Percentiles rank a stretch among this genome's conserved stretches.
phyloP scores from a whole-genome alignment of 2,888 invertebrate genomes.

The Pardosa pseudoannulata region DNA sequence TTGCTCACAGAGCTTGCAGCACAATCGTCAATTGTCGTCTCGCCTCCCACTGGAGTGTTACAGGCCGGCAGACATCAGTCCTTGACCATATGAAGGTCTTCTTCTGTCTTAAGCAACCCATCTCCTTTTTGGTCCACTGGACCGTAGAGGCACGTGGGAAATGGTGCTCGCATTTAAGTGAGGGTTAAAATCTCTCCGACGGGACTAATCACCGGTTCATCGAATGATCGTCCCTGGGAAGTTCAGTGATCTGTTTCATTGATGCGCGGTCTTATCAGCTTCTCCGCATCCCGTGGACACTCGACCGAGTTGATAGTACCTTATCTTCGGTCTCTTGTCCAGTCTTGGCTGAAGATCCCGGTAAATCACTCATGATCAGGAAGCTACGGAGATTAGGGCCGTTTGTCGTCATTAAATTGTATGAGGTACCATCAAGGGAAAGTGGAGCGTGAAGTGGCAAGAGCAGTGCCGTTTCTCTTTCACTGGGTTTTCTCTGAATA shows the following conservation, averaged over 20 bases:
- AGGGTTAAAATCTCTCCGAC: not conserved
- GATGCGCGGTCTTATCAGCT: not conserved
- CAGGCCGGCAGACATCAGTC: not conserved
- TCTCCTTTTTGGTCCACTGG: not conserved
- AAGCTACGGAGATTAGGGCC: not conserved
- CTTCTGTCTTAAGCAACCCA: not conserved
- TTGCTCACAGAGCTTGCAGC: no score
- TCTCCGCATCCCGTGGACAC: not conserved
- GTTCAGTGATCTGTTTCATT: conserved; percentile 1
- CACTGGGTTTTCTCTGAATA: no score
- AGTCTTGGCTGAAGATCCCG: not conserved
- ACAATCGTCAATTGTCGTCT: no score
- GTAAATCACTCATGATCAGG: not conserved
- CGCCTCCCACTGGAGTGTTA: not conserved
- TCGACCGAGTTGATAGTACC: not conserved
- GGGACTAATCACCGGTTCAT: not conserved
- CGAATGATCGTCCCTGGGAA: not conserved
- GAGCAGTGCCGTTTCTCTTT: no score
- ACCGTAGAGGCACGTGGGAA: not conserved
- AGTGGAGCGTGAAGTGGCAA: no score
- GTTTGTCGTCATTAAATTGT: no score
- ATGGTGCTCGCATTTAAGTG: not conserved
- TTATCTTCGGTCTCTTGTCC: not conserved
- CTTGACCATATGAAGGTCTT: not conserved
- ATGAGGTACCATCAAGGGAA: no score